Percentiles rank a stretch among this genome's conserved stretches.
These are phyloP conservation scores for Acheta domesticus DNA, from an alignment of 2,888 invertebrate genomes.

Conservation along the genomic window DNA sequence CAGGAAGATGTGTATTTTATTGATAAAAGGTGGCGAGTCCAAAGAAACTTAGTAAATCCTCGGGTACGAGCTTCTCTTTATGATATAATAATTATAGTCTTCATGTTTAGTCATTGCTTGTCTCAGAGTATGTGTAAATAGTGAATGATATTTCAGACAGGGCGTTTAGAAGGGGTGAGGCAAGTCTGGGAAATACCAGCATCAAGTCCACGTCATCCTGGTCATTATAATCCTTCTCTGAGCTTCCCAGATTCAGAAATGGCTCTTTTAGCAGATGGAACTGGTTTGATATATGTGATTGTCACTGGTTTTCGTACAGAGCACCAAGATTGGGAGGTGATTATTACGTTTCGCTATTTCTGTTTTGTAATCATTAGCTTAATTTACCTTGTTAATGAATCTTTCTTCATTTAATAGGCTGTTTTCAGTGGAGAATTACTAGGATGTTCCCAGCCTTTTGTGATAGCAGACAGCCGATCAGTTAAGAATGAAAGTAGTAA, in stretches of 20 bases:
- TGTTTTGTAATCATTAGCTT: too few species aligned
- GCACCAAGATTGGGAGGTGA: constrained; percentile 38
- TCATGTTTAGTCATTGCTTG: not conserved
- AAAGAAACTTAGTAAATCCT: not conserved
- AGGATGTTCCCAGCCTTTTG: not conserved
- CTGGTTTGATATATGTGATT: constrained; percentile 60
- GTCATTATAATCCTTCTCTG: constrained; percentile 66
- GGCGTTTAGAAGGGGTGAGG: constrained; percentile 50
- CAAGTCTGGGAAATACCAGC: constrained; percentile 57
- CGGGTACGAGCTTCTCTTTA: not conserved
- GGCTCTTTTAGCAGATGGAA: constrained; percentile 68
- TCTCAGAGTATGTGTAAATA: not conserved
- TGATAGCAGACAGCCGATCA: not conserved
- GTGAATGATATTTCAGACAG: constrained; percentile 42
- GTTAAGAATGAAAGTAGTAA: not conserved
- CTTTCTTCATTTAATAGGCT: not conserved
- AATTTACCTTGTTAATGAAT: too few species aligned
- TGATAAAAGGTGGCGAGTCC: constrained; percentile 53
- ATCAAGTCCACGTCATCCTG: constrained; percentile 50
- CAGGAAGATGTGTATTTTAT: constrained; percentile 62
- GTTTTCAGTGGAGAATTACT: not conserved
- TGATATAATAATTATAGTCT: not conserved
- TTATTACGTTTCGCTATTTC: not conserved
- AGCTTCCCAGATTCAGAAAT: constrained; percentile 60
- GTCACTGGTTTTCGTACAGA: constrained; percentile 52